Base-by-base conservation (phyloP, 2,888 invertebrate species). In the Epinotia bilunana region DNA sequence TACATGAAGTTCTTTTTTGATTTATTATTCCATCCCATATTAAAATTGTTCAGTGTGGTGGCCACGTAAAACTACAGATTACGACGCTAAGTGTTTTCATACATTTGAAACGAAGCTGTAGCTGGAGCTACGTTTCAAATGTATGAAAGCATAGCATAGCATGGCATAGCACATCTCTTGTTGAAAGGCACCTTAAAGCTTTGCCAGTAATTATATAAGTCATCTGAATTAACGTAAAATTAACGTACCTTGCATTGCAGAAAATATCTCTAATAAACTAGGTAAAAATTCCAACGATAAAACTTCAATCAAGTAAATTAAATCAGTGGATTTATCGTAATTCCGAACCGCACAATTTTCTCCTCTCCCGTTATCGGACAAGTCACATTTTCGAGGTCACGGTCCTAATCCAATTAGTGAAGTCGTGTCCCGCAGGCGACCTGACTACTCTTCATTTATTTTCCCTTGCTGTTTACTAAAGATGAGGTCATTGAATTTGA, bases 311-410 rank as follows among this genome's bases (percentile, higher is more conserved):
- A 74, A 28, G 60, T 13, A 71, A 65, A 74, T 74, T 20, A 70
- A 74, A 74, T 71, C 70, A 73, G 61, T 13, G 33, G 49, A 28
- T 57, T 62, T 62, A 11, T 43, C 60, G 64, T 43, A 65, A 71
- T 71, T 64, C n/a, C 33, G 49, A 70, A 23, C 18, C 46, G 64
- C 60, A 65, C 49, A 28, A 71, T 60, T 64, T 70, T 71, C 70
- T 70, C 68, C 49, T 63, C 58, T 39, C 60, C 70, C 60, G 58
- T 63, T 71, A 71, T 65, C 60, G 70, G 74, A 61, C 73, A 55
- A 65, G 64, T 74, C 60, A 71, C 70, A 74, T 58, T 71, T 57
- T 71, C 60, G 58, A 70, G 69, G 74, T 70, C 74, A 70, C 57
- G 58, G 64, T 74, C 70, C 23, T 71, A 64, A 74, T 71, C 58